phyloP scores from a whole-genome alignment of 2,888 invertebrate genomes.

The Amphipoea lucens region DNA sequence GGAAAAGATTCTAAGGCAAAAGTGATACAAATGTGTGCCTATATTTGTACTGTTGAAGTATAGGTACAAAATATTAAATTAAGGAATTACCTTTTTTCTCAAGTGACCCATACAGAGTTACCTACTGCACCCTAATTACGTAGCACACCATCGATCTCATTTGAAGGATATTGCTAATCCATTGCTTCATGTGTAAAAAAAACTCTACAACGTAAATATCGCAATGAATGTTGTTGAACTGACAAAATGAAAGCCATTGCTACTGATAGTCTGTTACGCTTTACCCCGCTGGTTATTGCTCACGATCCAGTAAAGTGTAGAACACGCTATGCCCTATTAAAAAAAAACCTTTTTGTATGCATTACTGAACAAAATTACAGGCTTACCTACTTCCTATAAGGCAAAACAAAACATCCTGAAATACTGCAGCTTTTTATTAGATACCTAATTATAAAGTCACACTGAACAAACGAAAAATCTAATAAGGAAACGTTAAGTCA shows the following conservation, averaged over 20 bases:
- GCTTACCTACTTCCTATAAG: background rate
- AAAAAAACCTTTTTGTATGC: too few species aligned
- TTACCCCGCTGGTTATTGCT: background rate
- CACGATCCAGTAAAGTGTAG: background rate
- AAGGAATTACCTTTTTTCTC: background rate
- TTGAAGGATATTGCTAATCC: background rate
- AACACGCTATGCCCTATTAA: background rate
- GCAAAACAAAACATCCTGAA: background rate
- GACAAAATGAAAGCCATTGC: background rate
- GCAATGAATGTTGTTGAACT: background rate
- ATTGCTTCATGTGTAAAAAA: background rate
- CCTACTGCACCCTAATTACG: too few species aligned
- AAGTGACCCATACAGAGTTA: background rate
- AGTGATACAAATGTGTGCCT: slow-evolving; percentile 44
- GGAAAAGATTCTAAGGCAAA: slow-evolving; percentile 42
- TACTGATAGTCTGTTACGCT: background rate
- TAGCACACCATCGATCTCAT: background rate
- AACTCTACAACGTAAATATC: background rate
- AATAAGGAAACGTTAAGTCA: slow-evolving; percentile 1
- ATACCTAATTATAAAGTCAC: background rate
- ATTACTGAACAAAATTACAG: background rate
- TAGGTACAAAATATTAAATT: background rate
- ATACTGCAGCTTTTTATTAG: background rate
- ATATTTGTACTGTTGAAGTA: slow-evolving; percentile 4
- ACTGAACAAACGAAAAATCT: background rate